Base-by-base conservation (phyloP, 2,888 invertebrate genomes). In the Psylliodes chrysocephalus region DNA sequence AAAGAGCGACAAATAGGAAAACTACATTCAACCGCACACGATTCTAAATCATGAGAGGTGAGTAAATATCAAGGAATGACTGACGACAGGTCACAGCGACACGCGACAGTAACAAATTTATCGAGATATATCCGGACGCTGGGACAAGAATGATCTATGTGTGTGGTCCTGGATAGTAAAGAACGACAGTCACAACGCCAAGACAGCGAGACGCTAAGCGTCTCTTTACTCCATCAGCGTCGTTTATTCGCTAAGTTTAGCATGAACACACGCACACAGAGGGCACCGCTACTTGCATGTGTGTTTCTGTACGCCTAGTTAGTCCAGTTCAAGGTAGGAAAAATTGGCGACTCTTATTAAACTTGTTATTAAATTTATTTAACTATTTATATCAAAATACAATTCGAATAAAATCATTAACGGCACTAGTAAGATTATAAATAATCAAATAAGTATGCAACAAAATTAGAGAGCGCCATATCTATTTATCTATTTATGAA, bases 191-290 rank as follows among this genome's bases (percentile, higher is more conserved):
- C 71, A 56, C 56, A 57, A 49, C 40, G 57, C 17, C 35, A 52
- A 57, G 60, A 64, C 47, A 56, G 63, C 57, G 59, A 46, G 57
- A 54, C 67, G 63, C 52, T 19, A 40, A 53, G 38, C 38, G 49
- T 33, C 55, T 40, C 17, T 25, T 28, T 28, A 28, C 62, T 60
- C 52, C 68, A 65, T 66, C 64, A 66, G 64, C 72, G 69, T 72
- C 73, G 75, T 72, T 75, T 77, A 74, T 73, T 72, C 68, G 76
- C 76, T 77, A 77, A 76, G 75, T 74, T 77, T 77, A 74, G 76
- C 77, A 73, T 76, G 76, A 73, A 71, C 68, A 71, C 65, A 35
- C 57, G 14, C 38, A 38, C 14, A 7, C 14, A 38, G 2, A 38
- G 3, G n/a, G 6, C 6, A 22, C 22, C 2, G 2, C 42, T 25